Base-by-base conservation (phyloP, 2,888 invertebrate genomes). In the Apocheima hispidaria region DNA sequence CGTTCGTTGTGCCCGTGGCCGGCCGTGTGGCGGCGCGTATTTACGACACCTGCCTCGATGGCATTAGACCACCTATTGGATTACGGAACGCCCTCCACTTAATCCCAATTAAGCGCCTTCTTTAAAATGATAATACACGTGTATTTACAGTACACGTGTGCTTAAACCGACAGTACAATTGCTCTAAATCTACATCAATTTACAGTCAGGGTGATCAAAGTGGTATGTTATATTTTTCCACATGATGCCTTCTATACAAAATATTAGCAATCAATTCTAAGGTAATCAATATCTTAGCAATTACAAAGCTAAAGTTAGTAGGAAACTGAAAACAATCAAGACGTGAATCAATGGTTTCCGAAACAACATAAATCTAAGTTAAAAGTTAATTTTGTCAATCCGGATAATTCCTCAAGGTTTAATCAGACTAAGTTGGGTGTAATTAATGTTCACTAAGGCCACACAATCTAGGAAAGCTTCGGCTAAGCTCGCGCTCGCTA, bases 301-400 rank as follows among this genome's bases (percentile, higher is more conserved):
- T 18, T 16, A 12, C 4, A 50, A 36, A 12, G 16, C 28, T 16
- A 40, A 56, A 41, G 23, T 52, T 52, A 46, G 38, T 33, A 36
- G 18, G 35, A 20, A 43, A 52, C 40, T 33, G 44, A 48, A 60
- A 57, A 62, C 61, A 52, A 56, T 52, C 40, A 43, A 43, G 40
- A 16, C 38, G 44, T 35, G 44, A 61, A 56, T 56, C 56, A 57
- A 62, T 62, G 72, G 72, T 71, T 72, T 75, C 69, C 73, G 16
- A 74, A 79, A 80, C 78, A 76, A 83, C 85, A 90, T 91, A 90
- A 92, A 90, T 92, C 86, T 87, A 82, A 90, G 90, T 91, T 91
- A 90, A 92, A 92, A 92, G 92, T 92, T 92, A 92, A 91, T 92
- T 92, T 92, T 88, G 90, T 90, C 91, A 91, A 91, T 92, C 90